These are phyloP conservation scores for Euphysa ruthae DNA, from an alignment of 30 jellyfish, hydroid and myxozoan genomes.

Conservation along the genomic window DNA sequence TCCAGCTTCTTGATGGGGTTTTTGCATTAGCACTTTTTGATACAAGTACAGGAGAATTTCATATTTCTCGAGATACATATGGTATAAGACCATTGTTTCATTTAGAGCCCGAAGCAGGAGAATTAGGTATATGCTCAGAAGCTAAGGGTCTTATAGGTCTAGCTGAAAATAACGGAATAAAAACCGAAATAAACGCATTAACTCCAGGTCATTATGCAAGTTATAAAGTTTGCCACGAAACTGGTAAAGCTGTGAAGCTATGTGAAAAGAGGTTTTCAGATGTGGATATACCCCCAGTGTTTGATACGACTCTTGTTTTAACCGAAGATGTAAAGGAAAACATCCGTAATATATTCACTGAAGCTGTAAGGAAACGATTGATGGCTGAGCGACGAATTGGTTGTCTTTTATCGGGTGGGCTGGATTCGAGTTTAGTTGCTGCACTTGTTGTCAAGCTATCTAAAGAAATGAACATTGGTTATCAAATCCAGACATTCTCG, in stretches of 20 bases:
- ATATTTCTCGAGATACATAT: slow-evolving; percentile 83
- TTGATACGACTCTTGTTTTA: slow-evolving; percentile 43
- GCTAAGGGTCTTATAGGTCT: slow-evolving; percentile 68
- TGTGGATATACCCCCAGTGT: slow-evolving; percentile 55
- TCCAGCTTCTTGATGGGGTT: slow-evolving; percentile 82
- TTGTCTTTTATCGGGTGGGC: slow-evolving; percentile 89
- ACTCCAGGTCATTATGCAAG: slow-evolving; percentile 66
- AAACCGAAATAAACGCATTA: slow-evolving; percentile 28
- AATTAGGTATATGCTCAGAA: slow-evolving; percentile 67
- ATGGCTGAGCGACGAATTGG: slow-evolving; percentile 96
- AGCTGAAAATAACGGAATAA: slow-evolving; percentile 29
- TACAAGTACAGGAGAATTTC: slow-evolving; percentile 54
- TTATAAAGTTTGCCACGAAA: slow-evolving; percentile 23
- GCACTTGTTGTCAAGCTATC: slow-evolving; percentile 86
- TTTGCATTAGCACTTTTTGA: slow-evolving; percentile 74
- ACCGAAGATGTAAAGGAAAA: slow-evolving; percentile 74
- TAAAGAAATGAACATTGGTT: slow-evolving; percentile 48
- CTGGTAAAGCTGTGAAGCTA: slow-evolving; percentile 44
- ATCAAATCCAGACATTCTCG: slow-evolving; percentile 86
- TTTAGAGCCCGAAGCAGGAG: slow-evolving; percentile 51
- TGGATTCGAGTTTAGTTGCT: slow-evolving; percentile 87
- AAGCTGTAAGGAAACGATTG: slow-evolving; percentile 80
- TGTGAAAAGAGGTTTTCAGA: slow-evolving; percentile 50
- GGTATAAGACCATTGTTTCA: slow-evolving; percentile 81
- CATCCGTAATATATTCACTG: slow-evolving; percentile 58